Conservation (phyloP, 2,888 invertebrate genomes). For the Meteorus colon region DNA sequence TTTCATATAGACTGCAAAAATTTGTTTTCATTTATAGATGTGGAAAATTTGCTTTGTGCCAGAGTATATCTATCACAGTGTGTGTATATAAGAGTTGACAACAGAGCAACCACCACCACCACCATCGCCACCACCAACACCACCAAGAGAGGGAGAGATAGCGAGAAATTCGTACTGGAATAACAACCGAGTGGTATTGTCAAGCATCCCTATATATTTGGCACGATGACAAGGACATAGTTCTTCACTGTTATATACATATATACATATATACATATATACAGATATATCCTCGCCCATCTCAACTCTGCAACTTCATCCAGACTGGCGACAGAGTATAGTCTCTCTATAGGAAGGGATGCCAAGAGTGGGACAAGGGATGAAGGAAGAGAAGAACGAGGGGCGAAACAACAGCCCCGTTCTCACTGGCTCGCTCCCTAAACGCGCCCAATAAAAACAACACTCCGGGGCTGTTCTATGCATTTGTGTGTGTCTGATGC, state of each 20-base stretch:
- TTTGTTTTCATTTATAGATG: conserved; percentile 63
- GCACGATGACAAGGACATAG: conserved; percentile 43
- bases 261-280: neutral
- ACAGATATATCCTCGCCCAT: neutral
- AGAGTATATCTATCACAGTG: conserved; percentile 32
- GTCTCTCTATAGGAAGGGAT: conserved; percentile 6
- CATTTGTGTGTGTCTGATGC: conserved; percentile 8
- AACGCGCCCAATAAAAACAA: conserved; percentile 70
- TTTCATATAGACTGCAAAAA: conserved; percentile 24
- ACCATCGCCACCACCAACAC: neutral
- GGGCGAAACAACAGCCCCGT: conserved; percentile 70
- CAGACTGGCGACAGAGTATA: conserved; percentile 17
- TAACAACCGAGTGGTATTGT: conserved; percentile 70
- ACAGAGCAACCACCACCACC: conserved; percentile 31
- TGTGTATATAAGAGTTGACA: conserved; percentile 19
- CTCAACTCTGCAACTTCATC: neutral
- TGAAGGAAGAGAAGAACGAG: conserved; percentile 46
- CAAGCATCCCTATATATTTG: conserved; percentile 58
- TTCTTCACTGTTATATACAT: conserved; percentile 29
- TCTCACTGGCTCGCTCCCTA: conserved; percentile 63
- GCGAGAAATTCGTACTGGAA: conserved; percentile 68
- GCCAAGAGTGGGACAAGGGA: conserved; percentile 35
- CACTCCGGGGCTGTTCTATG: conserved; percentile 51
- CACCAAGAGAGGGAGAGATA: conserved; percentile 43
- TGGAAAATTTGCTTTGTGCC: conserved; percentile 59